These are phyloP conservation scores for Clytia hemisphaerica DNA, from an alignment of 30 jellyfish, hydroid and myxozoan genomes.

Conservation along the genomic window DNA sequence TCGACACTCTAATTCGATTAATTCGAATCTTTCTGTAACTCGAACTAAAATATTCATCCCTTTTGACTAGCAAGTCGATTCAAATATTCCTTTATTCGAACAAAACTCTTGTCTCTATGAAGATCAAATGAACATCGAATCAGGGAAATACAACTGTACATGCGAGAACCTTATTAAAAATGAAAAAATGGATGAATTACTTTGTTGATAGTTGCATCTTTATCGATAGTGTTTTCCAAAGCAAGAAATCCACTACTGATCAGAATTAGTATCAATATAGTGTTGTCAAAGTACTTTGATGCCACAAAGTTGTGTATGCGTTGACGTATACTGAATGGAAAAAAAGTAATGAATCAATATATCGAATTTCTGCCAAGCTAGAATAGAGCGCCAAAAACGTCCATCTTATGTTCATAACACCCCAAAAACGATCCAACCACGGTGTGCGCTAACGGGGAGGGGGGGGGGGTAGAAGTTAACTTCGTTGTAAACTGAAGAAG, in stretches of 20 bases:
- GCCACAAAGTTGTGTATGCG: conserved; percentile 72
- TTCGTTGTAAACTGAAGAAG: too few relatives aligned
- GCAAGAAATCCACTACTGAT: conserved; percentile 91
- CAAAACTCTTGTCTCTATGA: too few relatives aligned
- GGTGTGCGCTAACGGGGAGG: neutral
- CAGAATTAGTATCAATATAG: conserved; percentile 62
- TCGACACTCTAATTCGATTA: too few relatives aligned
- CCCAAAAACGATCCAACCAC: too few relatives aligned
- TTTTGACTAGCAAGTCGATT: too few relatives aligned
- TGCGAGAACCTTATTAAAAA: neutral
- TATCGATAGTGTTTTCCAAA: conserved; percentile 64
- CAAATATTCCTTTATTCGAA: too few relatives aligned
- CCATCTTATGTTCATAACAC: neutral
- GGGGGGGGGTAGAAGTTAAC: neutral
- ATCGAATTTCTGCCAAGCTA: neutral
- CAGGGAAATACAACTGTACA: too few relatives aligned
- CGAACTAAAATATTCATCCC: too few relatives aligned
- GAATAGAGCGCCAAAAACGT: neutral
- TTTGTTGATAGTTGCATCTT: conserved; percentile 44
- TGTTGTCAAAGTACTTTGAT: conserved; percentile 73
- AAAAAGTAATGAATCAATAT: neutral
- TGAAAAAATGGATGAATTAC: neutral
- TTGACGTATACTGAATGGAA: conserved; percentile 56
- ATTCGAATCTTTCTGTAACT: too few relatives aligned
- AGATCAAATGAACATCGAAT: too few relatives aligned